These are phyloP conservation scores for Euschistus heros DNA, from an alignment of 1,140 invertebrate genomes.

Conservation along the genomic window DNA sequence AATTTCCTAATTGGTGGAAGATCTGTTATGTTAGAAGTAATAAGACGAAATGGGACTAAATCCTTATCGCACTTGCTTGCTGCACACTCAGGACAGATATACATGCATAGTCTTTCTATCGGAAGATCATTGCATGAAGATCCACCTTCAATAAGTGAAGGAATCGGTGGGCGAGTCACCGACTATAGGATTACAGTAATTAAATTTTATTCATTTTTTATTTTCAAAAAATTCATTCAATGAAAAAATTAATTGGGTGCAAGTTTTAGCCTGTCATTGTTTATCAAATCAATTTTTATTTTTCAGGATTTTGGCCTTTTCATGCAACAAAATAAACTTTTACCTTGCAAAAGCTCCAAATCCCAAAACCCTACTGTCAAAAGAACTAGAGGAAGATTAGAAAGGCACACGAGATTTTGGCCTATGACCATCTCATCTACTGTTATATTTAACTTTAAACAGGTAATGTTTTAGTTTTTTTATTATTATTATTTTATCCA, in stretches of 20 bases:
- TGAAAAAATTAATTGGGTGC: neutral
- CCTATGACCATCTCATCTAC: constrained; percentile 84
- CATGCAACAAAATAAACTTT: constrained; percentile 72
- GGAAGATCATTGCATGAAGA: constrained; percentile 83
- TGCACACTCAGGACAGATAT: constrained; percentile 91
- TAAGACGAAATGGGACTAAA: constrained; percentile 59
- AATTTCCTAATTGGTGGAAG: constrained; percentile 90
- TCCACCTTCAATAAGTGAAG: constrained; percentile 88
- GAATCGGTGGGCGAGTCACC: constrained; percentile 81
- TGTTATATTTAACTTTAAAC: constrained; percentile 76
- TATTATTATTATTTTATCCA: neutral
- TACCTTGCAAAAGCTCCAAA: constrained; percentile 42
- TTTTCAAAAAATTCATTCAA: neutral
- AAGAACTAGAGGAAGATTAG: constrained; percentile 55
- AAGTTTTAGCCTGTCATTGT: neutral
- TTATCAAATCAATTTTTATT: constrained; percentile 16
- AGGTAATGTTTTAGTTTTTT: constrained; percentile 43
- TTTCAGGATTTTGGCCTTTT: constrained; percentile 77
- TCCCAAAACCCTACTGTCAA: constrained; percentile 36
- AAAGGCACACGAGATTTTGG: constrained; percentile 79
- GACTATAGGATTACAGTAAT: constrained; percentile 68
- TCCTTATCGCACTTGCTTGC: constrained; percentile 86
- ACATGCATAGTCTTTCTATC: constrained; percentile 83
- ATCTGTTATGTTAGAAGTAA: constrained; percentile 91
- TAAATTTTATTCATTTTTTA: neutral